Percentiles rank a stretch among this genome's conserved stretches.
Conservation (phyloP, 2,888 invertebrate genomes). For the Octonoba sinensis region DNA sequence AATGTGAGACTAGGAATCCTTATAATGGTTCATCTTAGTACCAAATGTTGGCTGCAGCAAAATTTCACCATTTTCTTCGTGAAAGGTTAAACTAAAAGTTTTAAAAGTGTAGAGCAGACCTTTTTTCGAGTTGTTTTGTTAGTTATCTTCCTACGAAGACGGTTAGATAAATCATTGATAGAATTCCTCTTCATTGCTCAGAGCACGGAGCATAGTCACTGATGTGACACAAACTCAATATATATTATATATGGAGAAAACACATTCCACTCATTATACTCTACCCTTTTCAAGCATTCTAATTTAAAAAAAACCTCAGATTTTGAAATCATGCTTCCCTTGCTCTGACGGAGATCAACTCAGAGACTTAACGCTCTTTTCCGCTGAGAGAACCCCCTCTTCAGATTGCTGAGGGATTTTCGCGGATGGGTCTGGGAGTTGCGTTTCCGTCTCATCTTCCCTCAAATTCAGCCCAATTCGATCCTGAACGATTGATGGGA, state of each 20-base stretch:
- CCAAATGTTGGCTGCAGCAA: no score
- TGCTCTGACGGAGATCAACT: not conserved
- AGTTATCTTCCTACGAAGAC: no score
- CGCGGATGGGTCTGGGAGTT: slow-evolving; percentile 41
- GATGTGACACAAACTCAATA: not conserved
- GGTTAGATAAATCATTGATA: no score
- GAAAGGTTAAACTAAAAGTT: no score
- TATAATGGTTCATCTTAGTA: no score
- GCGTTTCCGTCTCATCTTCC: not conserved
- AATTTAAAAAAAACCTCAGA: not conserved
- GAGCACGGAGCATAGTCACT: not conserved
- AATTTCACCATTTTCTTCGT: no score
- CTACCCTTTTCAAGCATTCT: not conserved
- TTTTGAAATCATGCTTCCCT: not conserved
- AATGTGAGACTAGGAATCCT: no score
- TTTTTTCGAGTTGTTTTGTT: no score
- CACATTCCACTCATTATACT: not conserved
- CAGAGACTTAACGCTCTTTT: not conserved
- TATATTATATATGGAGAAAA: not conserved
- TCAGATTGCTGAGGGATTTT: slow-evolving; percentile 50
- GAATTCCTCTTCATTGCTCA: no score
- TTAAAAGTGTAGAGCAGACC: no score
- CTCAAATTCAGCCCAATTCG: slow-evolving; percentile 50
- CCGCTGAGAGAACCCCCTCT: not conserved
- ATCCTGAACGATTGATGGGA: slow-evolving; percentile 49